Base-by-base conservation (phyloP, 2,113 vertebrate species). In the Rhinolophus ferrumequinum region DNA sequence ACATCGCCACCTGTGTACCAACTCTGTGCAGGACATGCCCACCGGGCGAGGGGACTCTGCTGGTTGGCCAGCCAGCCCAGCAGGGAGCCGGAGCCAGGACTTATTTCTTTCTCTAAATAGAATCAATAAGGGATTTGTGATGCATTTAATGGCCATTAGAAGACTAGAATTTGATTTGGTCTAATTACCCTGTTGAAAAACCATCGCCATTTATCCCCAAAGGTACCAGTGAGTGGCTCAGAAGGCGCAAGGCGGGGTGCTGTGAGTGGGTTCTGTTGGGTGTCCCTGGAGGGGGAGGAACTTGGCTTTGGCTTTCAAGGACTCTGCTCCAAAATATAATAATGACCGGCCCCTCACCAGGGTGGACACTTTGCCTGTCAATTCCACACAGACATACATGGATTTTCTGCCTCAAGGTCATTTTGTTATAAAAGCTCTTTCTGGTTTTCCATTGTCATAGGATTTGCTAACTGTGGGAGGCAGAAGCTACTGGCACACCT, bases 121-220 rank as follows among this genome's bases (percentile, higher is more conserved):
- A 96, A 75, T 95, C 96, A 94, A 72, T 91, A 87, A 97, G 88
- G 93, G 87, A 82, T 97, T 95, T 94, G 86, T 90, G 96, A 95
- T 92, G 96, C 96, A 97, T 97, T 96, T 96, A 96, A 97, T 41
- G 91, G 93, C 84, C 86, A 96, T 84, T 96, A 96, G 93, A 93
- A 95, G 86, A 93, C 92, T 81, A 88, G 97, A 90, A 92, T 95
- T 95, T 97, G 93, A 97, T 98, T 91, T 95, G 88, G 84, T 94
- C 77, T 97, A 97, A 97, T 95, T 91, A 94, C 1, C 41, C 80
- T 70, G 79, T 90, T 96, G 95, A 93, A 95, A 96, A 97, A 26
- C 62, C 80, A 76, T 87, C 47, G 67, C 75, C 82, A 50, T 96
- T 93, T 91, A 96, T 93, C 87, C 82, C 79, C 73, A 44, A 83